phyloP scores from a whole-genome alignment of 2,797 vertebrate species.

The Schizothorax lantsangensis region DNA sequence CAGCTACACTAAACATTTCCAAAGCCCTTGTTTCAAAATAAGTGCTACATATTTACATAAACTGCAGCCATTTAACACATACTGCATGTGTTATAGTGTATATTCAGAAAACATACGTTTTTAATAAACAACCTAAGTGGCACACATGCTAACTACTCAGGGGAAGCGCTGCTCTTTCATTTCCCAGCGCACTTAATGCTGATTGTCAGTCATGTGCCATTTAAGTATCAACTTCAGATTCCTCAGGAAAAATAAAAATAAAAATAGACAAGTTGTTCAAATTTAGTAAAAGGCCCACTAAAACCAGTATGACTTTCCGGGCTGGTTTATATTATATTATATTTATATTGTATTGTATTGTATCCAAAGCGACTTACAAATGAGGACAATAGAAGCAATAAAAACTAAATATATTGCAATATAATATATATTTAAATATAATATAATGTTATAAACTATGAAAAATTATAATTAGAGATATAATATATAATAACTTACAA shows the following conservation, averaged over 20 bases:
- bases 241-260: not conserved
- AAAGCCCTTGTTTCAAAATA: not conserved
- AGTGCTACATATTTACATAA: not conserved
- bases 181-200: not conserved
- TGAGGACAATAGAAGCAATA: too few species aligned
- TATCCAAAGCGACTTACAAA: too few species aligned
- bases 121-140: constrained; percentile 1
- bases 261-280: not conserved
- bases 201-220: not conserved
- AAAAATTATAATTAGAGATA: too few species aligned
- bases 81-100: not conserved
- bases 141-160: not conserved
- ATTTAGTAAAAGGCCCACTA: not conserved
- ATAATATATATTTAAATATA: too few species aligned
- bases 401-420: too few species aligned
- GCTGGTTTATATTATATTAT: not conserved
- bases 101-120: not conserved
- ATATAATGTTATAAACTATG: too few species aligned
- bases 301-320: not conserved
- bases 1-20: constrained; percentile 9
- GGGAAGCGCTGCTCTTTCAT: not conserved
- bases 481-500: too few species aligned
- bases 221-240: not conserved
- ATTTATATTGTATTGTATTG: too few species aligned
- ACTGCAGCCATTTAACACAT: not conserved